Evolutionary conservation across 2,888 invertebrate species (phyloP).

Genomic region (Seira musarum): DNA sequence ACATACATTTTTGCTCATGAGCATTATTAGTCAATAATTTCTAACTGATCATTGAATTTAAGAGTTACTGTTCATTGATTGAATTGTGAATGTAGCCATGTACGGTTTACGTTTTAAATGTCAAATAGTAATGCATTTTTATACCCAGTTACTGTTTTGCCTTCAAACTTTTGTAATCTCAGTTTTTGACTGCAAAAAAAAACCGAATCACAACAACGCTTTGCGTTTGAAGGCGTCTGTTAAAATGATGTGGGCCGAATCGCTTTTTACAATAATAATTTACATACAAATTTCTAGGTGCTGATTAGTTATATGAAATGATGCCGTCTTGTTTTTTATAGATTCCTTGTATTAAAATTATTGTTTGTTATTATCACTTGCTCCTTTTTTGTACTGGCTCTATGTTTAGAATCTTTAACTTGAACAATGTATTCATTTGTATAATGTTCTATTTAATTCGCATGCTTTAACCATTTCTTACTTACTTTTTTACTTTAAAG

Average conservation of each 20-base stretch:
- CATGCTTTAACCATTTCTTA: slow-evolving; percentile 4
- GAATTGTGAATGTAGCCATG: no score
- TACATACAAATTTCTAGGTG: background rate
- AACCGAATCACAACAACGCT: no score
- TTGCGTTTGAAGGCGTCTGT: no score
- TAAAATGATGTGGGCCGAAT: background rate
- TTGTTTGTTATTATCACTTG: background rate
- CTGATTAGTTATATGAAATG: background rate
- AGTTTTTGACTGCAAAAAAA: slow-evolving; percentile 15
- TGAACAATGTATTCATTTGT: background rate
- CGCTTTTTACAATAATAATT: no score
- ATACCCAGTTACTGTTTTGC: background rate
- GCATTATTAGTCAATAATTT: slow-evolving; percentile 8
- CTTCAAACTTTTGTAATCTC: slow-evolving; percentile 11
- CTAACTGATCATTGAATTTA: background rate
- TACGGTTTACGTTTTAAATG: no score
- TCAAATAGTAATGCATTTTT: no score
- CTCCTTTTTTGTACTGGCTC: slow-evolving; percentile 7
- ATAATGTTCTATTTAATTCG: background rate
- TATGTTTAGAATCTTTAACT: background rate
- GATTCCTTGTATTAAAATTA: background rate
- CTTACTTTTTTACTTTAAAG: background rate
- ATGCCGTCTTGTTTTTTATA: slow-evolving; percentile 5
- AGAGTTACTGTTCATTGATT: no score
- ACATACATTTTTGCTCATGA: background rate